Evolutionary conservation across 2,888 invertebrate genomes (phyloP).

Genomic region (Yponomeuta malinellus): DNA sequence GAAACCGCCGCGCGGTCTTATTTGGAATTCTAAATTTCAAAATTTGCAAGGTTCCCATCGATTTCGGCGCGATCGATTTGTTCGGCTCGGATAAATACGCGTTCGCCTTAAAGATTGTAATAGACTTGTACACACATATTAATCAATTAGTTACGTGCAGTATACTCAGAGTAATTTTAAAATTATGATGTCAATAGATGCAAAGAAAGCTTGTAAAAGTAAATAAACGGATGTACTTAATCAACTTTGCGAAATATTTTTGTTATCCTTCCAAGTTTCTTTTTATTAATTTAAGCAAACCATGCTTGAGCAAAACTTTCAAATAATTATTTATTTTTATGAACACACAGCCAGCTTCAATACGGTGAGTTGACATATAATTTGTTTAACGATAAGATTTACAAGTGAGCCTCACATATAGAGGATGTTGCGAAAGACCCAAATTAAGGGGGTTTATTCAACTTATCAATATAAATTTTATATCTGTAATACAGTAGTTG

Average conservation of each 20-base stretch:
- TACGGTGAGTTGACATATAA: not conserved
- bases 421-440: no score
- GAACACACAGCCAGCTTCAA: not conserved
- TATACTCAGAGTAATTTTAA: not conserved
- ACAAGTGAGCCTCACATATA: no score
- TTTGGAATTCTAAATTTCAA: no score
- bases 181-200: constrained; percentile 4
- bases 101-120: no score
- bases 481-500: no score
- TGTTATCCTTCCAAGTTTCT: not conserved
- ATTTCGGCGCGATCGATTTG: no score
- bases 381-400: no score
- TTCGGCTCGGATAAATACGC: no score
- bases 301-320: not conserved
- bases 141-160: not conserved
- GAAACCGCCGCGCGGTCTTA: no score
- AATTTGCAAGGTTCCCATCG: no score
- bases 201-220: constrained; percentile 12
- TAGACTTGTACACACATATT: not conserved
- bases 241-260: not conserved
- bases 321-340: not conserved
- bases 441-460: no score
- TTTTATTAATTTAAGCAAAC: not conserved
- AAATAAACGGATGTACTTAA: constrained; percentile 8
- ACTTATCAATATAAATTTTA: no score